phyloP scores from a whole-genome alignment of 2,888 invertebrate species.

The Acrobasis suavella region DNA sequence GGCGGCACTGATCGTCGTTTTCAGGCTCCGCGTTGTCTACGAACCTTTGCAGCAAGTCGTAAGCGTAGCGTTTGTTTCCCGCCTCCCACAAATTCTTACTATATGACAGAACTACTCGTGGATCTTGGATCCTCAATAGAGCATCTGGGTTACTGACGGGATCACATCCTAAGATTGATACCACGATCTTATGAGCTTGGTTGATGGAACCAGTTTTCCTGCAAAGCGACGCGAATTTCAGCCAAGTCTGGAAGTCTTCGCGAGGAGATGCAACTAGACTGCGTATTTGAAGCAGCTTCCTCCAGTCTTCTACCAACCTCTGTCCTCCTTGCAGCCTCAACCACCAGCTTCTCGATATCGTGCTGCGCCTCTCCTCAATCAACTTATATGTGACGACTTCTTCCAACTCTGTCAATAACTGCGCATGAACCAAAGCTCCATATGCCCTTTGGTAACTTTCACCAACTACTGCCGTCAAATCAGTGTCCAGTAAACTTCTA shows the following conservation, averaged over 20 bases:
- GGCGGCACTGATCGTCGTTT: conserved; percentile 77
- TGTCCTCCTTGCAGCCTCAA: conserved; percentile 96
- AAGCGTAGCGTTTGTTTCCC: conserved; percentile 89
- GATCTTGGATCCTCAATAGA: conserved; percentile 89
- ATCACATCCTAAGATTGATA: conserved; percentile 90
- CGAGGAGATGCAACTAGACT: conserved; percentile 95
- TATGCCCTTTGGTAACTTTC: conserved; percentile 98
- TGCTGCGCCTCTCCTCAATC: conserved; percentile 93
- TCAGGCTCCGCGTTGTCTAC: conserved; percentile 82
- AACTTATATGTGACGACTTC: conserved; percentile 98
- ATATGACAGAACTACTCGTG: conserved; percentile 95
- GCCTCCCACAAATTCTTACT: conserved; percentile 98
- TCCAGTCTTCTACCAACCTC: conserved; percentile 98
- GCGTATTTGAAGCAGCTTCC: conserved; percentile 96
- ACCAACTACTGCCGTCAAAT: conserved; percentile 97
- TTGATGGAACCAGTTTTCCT: conserved; percentile 94
- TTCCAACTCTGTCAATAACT: conserved; percentile 97
- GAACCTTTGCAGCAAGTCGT: conserved; percentile 90
- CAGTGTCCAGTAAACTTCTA: conserved; percentile 95
- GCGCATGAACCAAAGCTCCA: conserved; percentile 97
- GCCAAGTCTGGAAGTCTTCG: conserved; percentile 97
- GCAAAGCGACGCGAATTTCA: conserved; percentile 98
- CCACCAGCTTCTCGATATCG: conserved; percentile 96
- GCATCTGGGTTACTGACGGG: conserved; percentile 86
- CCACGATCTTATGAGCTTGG: conserved; percentile 95